Base-by-base conservation (phyloP, 23 tunicate genomes). In the Halocynthia roretzi region DNA sequence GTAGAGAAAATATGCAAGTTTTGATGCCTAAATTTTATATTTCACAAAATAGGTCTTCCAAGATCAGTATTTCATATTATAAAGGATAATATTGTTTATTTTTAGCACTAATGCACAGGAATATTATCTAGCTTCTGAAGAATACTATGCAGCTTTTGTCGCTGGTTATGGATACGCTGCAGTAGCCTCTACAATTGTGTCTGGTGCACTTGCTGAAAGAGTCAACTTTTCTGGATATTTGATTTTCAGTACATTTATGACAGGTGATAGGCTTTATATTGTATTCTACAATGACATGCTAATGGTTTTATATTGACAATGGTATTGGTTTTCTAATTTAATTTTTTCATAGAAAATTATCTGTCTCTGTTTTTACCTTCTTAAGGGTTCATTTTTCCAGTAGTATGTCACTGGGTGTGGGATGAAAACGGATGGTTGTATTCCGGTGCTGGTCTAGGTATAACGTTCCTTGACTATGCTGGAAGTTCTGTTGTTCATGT, bases 181-280 rank as follows among this genome's bases (percentile, higher is more conserved):
- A 11, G 87, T 92, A 21, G 98, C 98, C 6, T 86, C 98, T 0
- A 93, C 98, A 20, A 93, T 93, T 52, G 98, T 93, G 64, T 83
- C 88, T 5, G 98, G 98, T 8, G 98, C 98, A 40, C 80, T 93
- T 85, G 98, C 98, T n/a, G 98, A 93, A 80, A 80, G 98, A 61
- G 80, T 84, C 15, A 81, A 86, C 50, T 93, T 93, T 58, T 70
- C 75, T 70, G 93, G 93, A 12, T 93, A 93, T 76, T 82, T 93
- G 83, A 71, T 84, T 0, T 93, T 86, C 85, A 81, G 89, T 50
- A 61, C 80, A 51, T 52, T 93, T 62, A 82, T 93, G 5, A 93
- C 98, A 48, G 78, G 78, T 74, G 11, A 31, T 31, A 31, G 1
- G 44, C 44, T 31, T 31, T 31, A n/a, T n/a, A n/a, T n/a, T n/a